Evolutionary conservation across 1,140 invertebrate genomes (phyloP).

Genomic region (Bombus pyrosoma): DNA sequence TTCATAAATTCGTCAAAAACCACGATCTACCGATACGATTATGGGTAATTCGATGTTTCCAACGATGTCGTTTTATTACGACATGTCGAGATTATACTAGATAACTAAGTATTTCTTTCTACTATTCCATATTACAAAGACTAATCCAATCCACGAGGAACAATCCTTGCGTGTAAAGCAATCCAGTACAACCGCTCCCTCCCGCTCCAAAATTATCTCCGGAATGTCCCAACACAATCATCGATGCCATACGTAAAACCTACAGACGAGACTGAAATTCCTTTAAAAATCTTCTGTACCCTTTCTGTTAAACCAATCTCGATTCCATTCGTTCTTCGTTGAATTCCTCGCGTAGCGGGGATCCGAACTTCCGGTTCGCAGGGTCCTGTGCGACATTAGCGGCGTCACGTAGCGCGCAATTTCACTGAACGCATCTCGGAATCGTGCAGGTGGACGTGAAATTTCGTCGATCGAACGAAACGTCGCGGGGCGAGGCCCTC

Average conservation of each 20-base stretch:
- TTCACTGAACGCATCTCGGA: conserved; percentile 1
- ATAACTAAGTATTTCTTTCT: too few relatives aligned
- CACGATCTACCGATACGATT: too few relatives aligned
- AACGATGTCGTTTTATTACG: too few relatives aligned
- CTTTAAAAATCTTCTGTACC: background rate
- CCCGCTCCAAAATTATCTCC: background rate
- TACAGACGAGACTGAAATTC: background rate
- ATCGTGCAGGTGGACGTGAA: conserved; percentile 17
- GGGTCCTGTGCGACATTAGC: background rate
- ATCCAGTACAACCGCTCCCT: too few relatives aligned
- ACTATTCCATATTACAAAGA: too few relatives aligned
- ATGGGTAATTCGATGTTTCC: too few relatives aligned
- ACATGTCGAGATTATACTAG: too few relatives aligned
- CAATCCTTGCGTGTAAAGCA: too few relatives aligned
- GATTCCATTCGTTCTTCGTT: too few relatives aligned
- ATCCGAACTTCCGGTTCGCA: background rate
- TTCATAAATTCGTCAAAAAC: too few relatives aligned
- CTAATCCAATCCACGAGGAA: too few relatives aligned
- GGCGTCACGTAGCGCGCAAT: conserved; percentile 22
- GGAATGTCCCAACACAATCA: background rate
- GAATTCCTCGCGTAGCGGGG: background rate
- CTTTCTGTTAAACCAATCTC: background rate
- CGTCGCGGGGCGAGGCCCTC: background rate
- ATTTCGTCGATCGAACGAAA: conserved; percentile 44
- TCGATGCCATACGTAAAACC: background rate